Base-by-base conservation (phyloP, 2,113 vertebrate species). In the Phylloscopus trochilus region DNA sequence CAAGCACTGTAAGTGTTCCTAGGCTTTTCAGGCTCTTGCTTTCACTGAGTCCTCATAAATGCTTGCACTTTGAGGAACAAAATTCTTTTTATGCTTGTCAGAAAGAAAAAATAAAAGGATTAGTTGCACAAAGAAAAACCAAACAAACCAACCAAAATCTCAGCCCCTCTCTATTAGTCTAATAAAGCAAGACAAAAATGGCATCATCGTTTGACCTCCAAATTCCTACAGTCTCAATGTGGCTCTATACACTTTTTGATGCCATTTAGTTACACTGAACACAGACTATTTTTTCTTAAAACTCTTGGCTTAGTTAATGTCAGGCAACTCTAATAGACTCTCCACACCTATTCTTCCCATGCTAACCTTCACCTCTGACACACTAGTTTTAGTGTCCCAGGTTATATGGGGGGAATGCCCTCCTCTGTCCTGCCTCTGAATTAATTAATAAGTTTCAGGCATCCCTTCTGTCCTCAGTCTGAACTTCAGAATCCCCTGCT, bases 1-100 rank as follows among this genome's bases (percentile, higher is more conserved):
- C 91, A 94, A 95, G 51, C 81, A 21, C 84, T 91, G 27, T 62
- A 79, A 92, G n/a, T 83, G 58, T 91, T 97, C 89, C 67, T 53
- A 39, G 16, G 47, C 31, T 79, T 90, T 81, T 62, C 87, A 85
- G 78, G 58, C 87, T 85, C 70, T 77, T 89, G n/a, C 46, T 84
- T 76, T 62, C 83, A 76, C 49, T 26, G 37, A 91, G 28, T 85
- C 46, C 62, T 92, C 74, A 69, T 76, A 95, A 96, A 79, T 62
- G 81, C 37, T 56, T 66, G 31, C 31, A 72, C 21, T 91, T 85
- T 43, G 15, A 62, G n/a, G 16, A 91, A 59, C 6, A 62, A 31
- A n/a, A 66, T 30, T 75, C 20, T 66, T 52, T 87, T 83, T 52
- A 49, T 52, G 30, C 44, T 56, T 68, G 60, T 72, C 66, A 82